Percentiles rank a stretch among this genome's conserved stretches.
These are phyloP conservation scores for Orientallactaga sibirica DNA, from an alignment of 2,797 vertebrate species.

Conservation along the genomic window DNA sequence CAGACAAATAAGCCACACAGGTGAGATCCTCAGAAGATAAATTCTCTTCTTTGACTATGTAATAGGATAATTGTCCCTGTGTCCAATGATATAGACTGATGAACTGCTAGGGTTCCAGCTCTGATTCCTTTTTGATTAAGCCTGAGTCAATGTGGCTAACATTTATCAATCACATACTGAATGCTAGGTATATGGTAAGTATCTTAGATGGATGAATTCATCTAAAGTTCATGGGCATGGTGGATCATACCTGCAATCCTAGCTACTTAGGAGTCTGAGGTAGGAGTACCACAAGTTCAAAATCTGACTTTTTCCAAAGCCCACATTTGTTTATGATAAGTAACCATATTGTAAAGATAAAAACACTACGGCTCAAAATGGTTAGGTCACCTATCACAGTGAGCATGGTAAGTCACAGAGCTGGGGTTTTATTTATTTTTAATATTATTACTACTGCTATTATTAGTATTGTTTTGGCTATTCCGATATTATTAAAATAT, in stretches of 20 bases:
- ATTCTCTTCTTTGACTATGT: conserved; percentile 15
- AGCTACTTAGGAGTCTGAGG: neutral
- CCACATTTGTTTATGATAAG: conserved; percentile 3
- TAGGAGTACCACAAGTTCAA: neutral
- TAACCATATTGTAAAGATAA: conserved; percentile 50
- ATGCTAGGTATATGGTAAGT: neutral
- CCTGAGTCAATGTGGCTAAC: neutral
- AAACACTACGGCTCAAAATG: conserved; percentile 48
- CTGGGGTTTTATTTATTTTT: neutral
- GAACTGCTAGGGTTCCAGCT: neutral
- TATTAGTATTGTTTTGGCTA: neutral
- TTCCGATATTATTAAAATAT: too few species aligned
- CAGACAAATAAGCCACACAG: neutral
- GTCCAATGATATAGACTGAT: neutral
- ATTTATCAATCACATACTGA: neutral
- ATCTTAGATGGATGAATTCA: conserved; percentile 38
- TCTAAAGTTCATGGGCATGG: neutral
- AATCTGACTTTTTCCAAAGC: neutral
- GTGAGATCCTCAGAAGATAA: conserved; percentile 44
- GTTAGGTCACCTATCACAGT: conserved; percentile 4
- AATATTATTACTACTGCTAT: neutral
- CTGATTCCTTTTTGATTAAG: neutral
- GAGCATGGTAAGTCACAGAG: neutral
- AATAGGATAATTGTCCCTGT: neutral
- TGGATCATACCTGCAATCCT: neutral